Evolutionary conservation across 2,797 vertebrate species (phyloP).

Genomic region (Gobionotothen gibberifrons): DNA sequence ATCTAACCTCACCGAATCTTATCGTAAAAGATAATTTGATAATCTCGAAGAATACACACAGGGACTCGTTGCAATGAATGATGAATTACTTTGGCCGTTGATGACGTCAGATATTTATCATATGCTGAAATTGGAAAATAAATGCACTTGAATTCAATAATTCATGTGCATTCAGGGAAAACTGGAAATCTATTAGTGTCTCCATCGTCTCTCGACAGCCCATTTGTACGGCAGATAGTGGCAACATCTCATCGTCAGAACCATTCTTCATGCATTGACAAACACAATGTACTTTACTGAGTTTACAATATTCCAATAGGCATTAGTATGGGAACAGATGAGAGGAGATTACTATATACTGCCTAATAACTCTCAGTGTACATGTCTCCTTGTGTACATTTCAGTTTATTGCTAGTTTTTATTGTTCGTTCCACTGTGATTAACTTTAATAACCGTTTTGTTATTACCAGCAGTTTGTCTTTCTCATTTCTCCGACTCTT

Average conservation of each 20-base stretch:
- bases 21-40: slow-evolving; percentile 44
- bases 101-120: slow-evolving; percentile 31
- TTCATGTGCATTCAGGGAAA: slow-evolving; percentile 40
- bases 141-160: slow-evolving; percentile 40
- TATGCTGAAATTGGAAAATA: background rate
- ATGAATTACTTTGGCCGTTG: slow-evolving; percentile 10
- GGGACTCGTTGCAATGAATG: slow-evolving; percentile 25
- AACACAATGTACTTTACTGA: slow-evolving; percentile 39
- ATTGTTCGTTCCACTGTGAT: slow-evolving; percentile 24
- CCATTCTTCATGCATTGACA: slow-evolving; percentile 37
- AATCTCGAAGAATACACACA: slow-evolving; percentile 36
- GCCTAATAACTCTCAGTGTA: slow-evolving; percentile 17
- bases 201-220: slow-evolving; percentile 34
- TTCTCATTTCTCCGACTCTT: background rate
- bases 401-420: slow-evolving; percentile 23
- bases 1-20: slow-evolving; percentile 25
- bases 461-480: slow-evolving; percentile 1
- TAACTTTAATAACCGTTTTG: slow-evolving; percentile 35
- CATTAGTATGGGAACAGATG: slow-evolving; percentile 22
- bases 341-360: background rate
- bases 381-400: slow-evolving; percentile 12
- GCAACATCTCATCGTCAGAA: slow-evolving; percentile 22
- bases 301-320: slow-evolving; percentile 28
- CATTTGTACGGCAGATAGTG: slow-evolving; percentile 46
- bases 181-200: slow-evolving; percentile 30